Evolutionary conservation across 2,113 vertebrate genomes (phyloP).

Genomic region (Origma solitaria): DNA sequence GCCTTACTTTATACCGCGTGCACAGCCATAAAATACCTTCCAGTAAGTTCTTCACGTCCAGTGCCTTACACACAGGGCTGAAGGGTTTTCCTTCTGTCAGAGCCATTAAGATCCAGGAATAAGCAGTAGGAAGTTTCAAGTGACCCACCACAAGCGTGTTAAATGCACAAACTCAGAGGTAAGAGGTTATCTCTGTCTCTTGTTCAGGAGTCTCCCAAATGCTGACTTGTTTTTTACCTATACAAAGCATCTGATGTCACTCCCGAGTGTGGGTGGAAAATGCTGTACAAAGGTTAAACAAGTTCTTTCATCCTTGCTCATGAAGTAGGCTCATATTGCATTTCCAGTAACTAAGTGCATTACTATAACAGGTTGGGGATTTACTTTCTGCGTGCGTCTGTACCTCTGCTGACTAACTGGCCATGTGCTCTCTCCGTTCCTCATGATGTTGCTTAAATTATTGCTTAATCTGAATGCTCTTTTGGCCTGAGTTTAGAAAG

Average conservation of each 20-base stretch:
- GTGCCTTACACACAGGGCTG: background rate
- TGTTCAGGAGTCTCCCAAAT: conserved; percentile 21
- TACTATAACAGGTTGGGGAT: conserved; percentile 30
- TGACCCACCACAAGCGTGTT: background rate
- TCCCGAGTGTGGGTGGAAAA: conserved; percentile 23
- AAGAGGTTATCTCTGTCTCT: conserved; percentile 17
- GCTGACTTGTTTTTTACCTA: conserved; percentile 59
- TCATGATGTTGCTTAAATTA: conserved; percentile 17
- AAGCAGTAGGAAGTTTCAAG: background rate
- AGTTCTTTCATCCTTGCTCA: conserved; percentile 56
- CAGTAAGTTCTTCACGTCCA: background rate
- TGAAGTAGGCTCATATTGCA: conserved; percentile 2
- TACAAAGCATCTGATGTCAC: conserved; percentile 38
- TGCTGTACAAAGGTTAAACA: conserved; percentile 52
- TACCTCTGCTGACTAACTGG: conserved; percentile 28
- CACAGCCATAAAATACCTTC: background rate
- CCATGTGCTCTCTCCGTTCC: background rate
- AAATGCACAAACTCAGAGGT: background rate
- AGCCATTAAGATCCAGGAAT: background rate
- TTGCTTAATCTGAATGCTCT: conserved; percentile 12
- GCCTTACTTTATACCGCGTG: background rate
- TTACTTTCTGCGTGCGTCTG: background rate
- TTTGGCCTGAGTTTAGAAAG: background rate
- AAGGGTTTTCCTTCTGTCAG: background rate
- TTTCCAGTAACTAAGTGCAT: conserved; percentile 43